These are phyloP conservation scores for human (Homo sapiens) DNA, from an alignment of 2,113 vertebrate genomes.

Conservation along the genomic window DNA sequence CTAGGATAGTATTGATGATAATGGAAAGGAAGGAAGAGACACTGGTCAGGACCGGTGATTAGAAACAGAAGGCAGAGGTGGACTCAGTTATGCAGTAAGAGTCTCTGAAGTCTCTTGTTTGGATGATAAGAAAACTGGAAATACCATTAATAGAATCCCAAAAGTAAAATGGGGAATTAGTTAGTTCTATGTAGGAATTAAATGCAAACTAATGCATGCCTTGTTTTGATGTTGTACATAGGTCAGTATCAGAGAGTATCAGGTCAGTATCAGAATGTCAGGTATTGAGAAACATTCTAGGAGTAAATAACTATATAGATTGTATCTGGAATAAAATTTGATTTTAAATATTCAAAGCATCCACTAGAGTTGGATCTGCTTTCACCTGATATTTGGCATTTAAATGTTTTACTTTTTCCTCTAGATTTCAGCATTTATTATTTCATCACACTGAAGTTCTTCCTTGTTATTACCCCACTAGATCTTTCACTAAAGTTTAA, in stretches of 20 bases:
- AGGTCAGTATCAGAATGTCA: not conserved
- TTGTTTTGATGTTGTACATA: not conserved
- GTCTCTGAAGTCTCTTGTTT: not conserved
- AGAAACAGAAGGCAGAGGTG: not conserved
- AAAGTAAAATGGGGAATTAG: not conserved
- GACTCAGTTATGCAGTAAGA: not conserved
- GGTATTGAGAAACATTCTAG: not conserved
- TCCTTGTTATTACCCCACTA: not conserved
- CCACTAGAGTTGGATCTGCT: not conserved
- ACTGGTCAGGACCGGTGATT: not conserved
- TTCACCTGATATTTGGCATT: slow-evolving; percentile 21
- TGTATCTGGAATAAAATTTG: not conserved
- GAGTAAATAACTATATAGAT: not conserved
- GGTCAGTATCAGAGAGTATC: not conserved
- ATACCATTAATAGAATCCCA: not conserved
- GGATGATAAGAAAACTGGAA: not conserved
- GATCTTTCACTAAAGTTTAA: slow-evolving; percentile 13
- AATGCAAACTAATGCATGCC: not conserved
- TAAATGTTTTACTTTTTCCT: not conserved
- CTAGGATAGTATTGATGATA: not conserved
- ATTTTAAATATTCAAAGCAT: not conserved
- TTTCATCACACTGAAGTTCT: not conserved
- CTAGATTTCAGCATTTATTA: not conserved
- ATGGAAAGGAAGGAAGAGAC: not conserved
- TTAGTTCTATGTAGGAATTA: not conserved